Evolutionary conservation across 2,797 vertebrate genomes (phyloP), one percentile per base, ranked within the genome.

Genomic region (Danionella dracula): DNA sequence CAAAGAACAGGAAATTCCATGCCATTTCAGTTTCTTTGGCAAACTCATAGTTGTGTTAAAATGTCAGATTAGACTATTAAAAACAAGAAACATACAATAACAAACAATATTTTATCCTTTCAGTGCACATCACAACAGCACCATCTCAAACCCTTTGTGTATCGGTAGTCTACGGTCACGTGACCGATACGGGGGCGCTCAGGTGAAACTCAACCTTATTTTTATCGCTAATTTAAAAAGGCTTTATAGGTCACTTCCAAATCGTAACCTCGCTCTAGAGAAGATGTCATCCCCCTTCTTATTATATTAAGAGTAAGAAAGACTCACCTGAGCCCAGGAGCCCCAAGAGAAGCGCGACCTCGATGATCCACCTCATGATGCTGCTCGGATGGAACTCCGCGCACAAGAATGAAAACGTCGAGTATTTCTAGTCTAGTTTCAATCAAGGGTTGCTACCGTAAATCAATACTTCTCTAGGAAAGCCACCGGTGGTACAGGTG

Each of bases 321-420:
- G 12, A 0, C 53, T 68, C 73, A 90, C 88, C 87, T 81, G 81
- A 53, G 0, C 79, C 49, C 1, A 88, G 68, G 5, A 77, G 55
- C 31, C 76, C 38, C 50, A 88, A 55, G 6, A 87, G 9, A 21
- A 79, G 1, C 2, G 48, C 57, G 2, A 41, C 38, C 13, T 62
- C 8, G 15, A 78, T 27, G 46, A 73, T 41, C 9, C 4, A 49
- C 80, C 64, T 29, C 88, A 89, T 88, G 87, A 89, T 88, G 20
- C 48, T 72, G 32, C 27, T 65, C 29, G 27, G 51, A 32, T 27
- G 45, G 13, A 34, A 20, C 16, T 38, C 46, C 41, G 40, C 41
- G 27, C 38, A 44, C 2, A 2, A 23, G 42, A 44, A 5, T 15
- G 23, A 32, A 58, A 58, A 23, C 17, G n/a, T 16, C 23, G 23